Evolutionary conservation across 2,797 vertebrate genomes (phyloP), one percentile per base, ranked within the genome.

Genomic region (Chanos chanos): DNA sequence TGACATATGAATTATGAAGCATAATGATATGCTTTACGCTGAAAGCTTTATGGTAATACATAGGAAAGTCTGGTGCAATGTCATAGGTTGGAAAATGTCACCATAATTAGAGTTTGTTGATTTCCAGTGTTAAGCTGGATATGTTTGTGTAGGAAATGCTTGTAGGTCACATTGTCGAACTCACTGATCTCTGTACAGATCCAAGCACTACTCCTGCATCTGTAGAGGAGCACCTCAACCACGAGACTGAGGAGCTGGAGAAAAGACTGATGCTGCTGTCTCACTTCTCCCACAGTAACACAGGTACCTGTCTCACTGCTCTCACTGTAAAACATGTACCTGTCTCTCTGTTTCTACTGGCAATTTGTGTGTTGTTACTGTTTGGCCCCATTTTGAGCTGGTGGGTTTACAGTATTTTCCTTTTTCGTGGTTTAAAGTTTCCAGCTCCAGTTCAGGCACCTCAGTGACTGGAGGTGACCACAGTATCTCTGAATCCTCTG

Each of bases 181-280:
- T 51, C 48, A 60, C 18, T 43, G 28, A n/a, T 48, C 16, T 43
- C 6, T 45, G 75, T 45, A 16, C 76, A 94, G 92, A 94, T 75
- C 86, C 87, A 64, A 83, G 75, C 72, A 57, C 67, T 70, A 89
- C 79, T 43, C 85, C 87, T 24, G 75, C 80, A 1, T 76, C 81
- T 43, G 77, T 76, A 10, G 94, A 96, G 78, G 94, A 94, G 70
- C 89, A 87, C 16, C 71, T 91, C 73, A 87, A 92, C 70, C 91
- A 93, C 3, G 95, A 96, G 74, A 83, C 94, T 16, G 85, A 93
- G 71, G 92, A 95, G 39, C 82, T 97, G 81, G 94, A 97, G 83
- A 94, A 94, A 57, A 86, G 94, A 2, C 89, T 98, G 54, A 96
- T 94, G 76, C 81, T 94, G 65, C 89, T 97, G 0, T 94, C 94